Evolutionary conservation across 2,888 invertebrate genomes (phyloP).

Genomic region (Pollenia griseotomentosa): DNA sequence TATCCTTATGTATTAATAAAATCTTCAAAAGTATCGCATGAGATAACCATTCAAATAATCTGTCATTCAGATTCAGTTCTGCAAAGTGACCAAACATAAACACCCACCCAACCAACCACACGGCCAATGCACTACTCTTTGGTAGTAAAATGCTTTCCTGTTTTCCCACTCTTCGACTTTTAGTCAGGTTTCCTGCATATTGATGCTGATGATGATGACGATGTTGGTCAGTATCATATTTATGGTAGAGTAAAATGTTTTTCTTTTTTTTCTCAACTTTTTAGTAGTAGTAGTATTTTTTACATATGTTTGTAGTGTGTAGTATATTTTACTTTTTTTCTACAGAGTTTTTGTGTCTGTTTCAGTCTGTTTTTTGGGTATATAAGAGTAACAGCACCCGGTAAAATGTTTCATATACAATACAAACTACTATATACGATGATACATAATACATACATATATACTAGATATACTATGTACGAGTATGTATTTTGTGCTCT

Average conservation of each 20-base stretch:
- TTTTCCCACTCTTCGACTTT: slow-evolving; percentile 3
- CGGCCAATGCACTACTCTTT: neutral
- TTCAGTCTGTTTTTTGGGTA: neutral
- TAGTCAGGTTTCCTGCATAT: slow-evolving; percentile 23
- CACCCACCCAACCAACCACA: neutral
- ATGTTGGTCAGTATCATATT: slow-evolving; percentile 29
- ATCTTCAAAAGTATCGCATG: slow-evolving; percentile 28
- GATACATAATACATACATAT: neutral
- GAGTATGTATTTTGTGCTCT: neutral
- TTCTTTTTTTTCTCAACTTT: neutral
- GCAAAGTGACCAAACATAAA: slow-evolving; percentile 36
- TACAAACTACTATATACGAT: too few relatives aligned
- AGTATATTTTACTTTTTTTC: slow-evolving; percentile 12
- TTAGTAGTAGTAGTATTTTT: slow-evolving; percentile 8
- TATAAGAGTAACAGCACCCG: slow-evolving; percentile 40
- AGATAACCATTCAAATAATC: slow-evolving; percentile 54
- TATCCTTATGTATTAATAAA: neutral
- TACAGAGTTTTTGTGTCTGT: neutral
- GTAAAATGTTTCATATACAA: slow-evolving; percentile 7
- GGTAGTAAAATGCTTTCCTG: neutral
- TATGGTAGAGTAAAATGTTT: slow-evolving; percentile 31
- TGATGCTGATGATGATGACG: slow-evolving; percentile 1
- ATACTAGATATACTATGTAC: neutral
- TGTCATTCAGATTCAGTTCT: slow-evolving; percentile 48
- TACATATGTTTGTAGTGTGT: neutral